These are phyloP conservation scores for Recurvirostra avosetta DNA, from an alignment of 2,113 vertebrate species.

Conservation along the genomic window DNA sequence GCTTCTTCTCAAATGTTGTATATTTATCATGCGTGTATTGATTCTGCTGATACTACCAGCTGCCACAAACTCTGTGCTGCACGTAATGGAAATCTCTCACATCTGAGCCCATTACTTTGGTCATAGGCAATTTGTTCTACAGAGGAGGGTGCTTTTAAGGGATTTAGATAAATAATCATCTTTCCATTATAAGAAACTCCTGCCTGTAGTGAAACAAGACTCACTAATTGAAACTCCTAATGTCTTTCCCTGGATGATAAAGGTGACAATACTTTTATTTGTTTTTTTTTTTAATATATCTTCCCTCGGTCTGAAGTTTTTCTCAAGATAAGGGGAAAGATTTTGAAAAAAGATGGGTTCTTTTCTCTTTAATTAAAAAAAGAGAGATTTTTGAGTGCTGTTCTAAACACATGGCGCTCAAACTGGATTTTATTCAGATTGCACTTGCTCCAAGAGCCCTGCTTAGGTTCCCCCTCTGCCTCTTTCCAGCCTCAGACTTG, in stretches of 20 bases:
- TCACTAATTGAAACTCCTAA: background rate
- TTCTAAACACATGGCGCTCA: background rate
- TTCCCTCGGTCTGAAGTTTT: background rate
- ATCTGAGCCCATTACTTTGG: background rate
- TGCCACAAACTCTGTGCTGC: background rate
- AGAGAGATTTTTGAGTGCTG: background rate
- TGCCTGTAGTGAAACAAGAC: background rate
- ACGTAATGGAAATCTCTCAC: background rate
- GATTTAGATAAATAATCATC: background rate
- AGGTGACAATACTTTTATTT: background rate
- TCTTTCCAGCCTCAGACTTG: fast-evolving
- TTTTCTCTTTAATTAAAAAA: background rate
- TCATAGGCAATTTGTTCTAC: background rate
- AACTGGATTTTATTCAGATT: background rate
- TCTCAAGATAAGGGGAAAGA: background rate
- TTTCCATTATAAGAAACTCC: background rate
- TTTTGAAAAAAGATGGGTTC: background rate
- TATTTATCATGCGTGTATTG: fast-evolving
- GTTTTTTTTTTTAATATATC: background rate
- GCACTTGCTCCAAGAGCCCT: background rate
- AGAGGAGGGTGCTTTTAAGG: background rate
- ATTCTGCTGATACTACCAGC: background rate
- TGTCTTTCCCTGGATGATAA: background rate
- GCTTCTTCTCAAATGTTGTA: background rate
- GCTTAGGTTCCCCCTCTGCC: background rate